Conservation (phyloP, 1,140 invertebrate species). For the Eupristina koningsbergeri region DNA sequence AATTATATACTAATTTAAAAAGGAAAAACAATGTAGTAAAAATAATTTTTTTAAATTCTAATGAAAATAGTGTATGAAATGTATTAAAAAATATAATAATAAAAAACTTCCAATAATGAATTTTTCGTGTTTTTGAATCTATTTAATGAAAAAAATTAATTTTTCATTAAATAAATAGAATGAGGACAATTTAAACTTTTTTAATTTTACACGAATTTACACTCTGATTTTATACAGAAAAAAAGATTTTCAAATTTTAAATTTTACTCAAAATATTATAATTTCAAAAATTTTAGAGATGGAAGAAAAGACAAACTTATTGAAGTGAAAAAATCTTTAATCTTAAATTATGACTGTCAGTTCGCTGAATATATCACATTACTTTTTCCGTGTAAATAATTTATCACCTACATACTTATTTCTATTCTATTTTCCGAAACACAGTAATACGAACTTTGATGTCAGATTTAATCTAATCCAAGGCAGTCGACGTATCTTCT, state of each 20-base stretch:
- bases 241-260: slow-evolving; percentile 49
- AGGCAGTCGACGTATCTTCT: slow-evolving; percentile 68
- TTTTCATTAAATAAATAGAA: slow-evolving; percentile 21
- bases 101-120: slow-evolving; percentile 28
- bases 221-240: slow-evolving; percentile 33
- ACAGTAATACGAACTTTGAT: slow-evolving; percentile 13
- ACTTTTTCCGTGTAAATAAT: slow-evolving; percentile 10
- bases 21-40: too few relatives aligned
- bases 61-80: too few relatives aligned
- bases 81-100: slow-evolving; percentile 25
- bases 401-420: slow-evolving; percentile 17
- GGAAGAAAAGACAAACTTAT: slow-evolving; percentile 9
- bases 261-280: slow-evolving; percentile 45
- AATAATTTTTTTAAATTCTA: too few relatives aligned
- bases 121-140: slow-evolving; percentile 33
- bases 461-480: slow-evolving; percentile 31
- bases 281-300: background rate
- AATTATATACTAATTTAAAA: too few relatives aligned
- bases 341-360: slow-evolving; percentile 19
- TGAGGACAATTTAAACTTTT: slow-evolving; percentile 47
- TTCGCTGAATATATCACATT: slow-evolving; percentile 29
- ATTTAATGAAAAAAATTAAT: slow-evolving; percentile 29
- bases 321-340: background rate
- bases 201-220: slow-evolving; percentile 21
- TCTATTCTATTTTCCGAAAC: background rate